These are phyloP conservation scores for Elephantulus edwardii DNA, from an alignment of 2,113 vertebrate species.

Conservation along the genomic window DNA sequence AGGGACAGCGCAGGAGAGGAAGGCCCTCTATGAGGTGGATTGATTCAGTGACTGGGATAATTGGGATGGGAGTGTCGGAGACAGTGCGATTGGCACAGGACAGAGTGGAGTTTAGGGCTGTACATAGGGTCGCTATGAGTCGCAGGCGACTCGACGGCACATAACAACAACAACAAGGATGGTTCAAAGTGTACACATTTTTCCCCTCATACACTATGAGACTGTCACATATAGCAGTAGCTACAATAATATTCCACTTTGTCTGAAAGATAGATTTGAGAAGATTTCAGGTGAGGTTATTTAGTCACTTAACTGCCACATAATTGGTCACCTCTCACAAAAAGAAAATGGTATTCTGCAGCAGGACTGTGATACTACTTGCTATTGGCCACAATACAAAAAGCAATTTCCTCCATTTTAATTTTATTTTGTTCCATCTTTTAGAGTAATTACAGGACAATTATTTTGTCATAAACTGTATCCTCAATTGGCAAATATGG, in stretches of 20 bases:
- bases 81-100: too few relatives aligned
- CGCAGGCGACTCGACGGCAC: too few relatives aligned
- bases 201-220: constrained; percentile 1
- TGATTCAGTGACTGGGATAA: too few relatives aligned
- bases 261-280: not conserved
- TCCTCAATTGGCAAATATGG: constrained; percentile 58
- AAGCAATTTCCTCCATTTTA: constrained; percentile 64
- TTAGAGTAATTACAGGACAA: constrained; percentile 69
- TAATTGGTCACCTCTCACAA: not conserved
- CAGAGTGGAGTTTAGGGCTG: too few relatives aligned
- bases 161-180: too few relatives aligned
- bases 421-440: constrained; percentile 68
- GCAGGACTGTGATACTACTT: constrained; percentile 39
- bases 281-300: not conserved
- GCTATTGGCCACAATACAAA: constrained; percentile 53
- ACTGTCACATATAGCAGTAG: not conserved
- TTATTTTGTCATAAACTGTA: constrained; percentile 73
- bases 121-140: too few relatives aligned
- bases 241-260: not conserved
- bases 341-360: constrained; percentile 41
- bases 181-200: not conserved
- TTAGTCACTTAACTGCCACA: not conserved
- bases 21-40: too few relatives aligned
- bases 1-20: too few relatives aligned
- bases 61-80: too few relatives aligned